Conservation (phyloP, 2,113 vertebrate genomes). For the Oriolus oriolus region DNA sequence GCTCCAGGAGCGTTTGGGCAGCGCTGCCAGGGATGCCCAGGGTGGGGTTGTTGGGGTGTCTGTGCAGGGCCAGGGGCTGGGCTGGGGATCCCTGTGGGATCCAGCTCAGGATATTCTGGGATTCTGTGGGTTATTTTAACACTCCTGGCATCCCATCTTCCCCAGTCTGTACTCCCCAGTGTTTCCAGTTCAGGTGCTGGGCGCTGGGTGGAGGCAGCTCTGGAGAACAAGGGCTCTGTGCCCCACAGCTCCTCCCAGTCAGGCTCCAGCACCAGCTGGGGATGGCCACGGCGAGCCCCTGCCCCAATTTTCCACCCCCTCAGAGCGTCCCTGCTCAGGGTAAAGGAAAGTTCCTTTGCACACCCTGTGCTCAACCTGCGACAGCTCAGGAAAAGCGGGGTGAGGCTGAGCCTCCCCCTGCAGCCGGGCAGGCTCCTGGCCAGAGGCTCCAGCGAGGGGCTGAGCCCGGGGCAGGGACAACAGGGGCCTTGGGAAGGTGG, state of each 20-base stretch:
- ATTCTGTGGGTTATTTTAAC: neutral
- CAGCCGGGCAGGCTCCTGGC: no score
- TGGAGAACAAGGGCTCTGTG: neutral
- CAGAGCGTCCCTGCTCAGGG: accelerated
- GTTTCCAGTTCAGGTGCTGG: neutral
- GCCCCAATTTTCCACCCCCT: neutral
- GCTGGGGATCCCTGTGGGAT: accelerated
- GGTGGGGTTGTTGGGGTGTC: neutral
- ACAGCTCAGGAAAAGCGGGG: neutral
- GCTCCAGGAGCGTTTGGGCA: neutral
- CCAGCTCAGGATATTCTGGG: neutral
- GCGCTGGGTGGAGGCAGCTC: neutral
- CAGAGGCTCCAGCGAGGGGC: neutral
- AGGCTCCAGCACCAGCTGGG: neutral
- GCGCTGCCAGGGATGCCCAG: neutral
- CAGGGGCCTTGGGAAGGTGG: neutral
- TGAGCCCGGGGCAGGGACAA: neutral
- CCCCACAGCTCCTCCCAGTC: neutral
- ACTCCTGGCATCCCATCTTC: neutral
- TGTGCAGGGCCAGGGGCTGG: neutral
- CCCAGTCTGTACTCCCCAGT: neutral
- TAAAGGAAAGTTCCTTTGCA: neutral
- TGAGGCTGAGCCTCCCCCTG: neutral
- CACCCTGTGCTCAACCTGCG: neutral
- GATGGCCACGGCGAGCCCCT: neutral